Conservation (phyloP, 92 coral and sea anemone genomes). For the Isaurus tuberculatus region DNA sequence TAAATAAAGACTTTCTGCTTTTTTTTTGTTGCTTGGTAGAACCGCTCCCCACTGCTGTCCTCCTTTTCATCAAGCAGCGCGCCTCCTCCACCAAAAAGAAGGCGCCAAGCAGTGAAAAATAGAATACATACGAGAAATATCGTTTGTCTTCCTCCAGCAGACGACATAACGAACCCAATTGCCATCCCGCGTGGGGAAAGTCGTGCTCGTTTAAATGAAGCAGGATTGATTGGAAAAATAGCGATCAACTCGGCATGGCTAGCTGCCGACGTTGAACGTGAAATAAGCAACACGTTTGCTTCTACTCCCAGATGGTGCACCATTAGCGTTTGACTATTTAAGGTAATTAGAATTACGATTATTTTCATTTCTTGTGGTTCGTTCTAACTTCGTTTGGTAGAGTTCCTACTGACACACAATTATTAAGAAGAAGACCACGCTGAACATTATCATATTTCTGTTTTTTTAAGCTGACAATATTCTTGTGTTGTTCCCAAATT, state of each 20-base stretch:
- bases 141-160: conserved; percentile 48
- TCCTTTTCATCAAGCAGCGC: neutral
- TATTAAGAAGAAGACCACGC: neutral
- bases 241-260: conserved; percentile 46
- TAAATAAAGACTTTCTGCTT: neutral
- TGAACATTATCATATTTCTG: no score
- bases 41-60: neutral
- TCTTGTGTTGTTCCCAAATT: conserved; percentile 20
- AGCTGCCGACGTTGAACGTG: conserved; percentile 31
- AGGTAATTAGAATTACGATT: conserved; percentile 13
- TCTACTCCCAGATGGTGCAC: conserved; percentile 41
- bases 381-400: conserved; percentile 3
- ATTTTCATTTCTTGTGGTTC: neutral
- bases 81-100: neutral
- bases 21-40: neutral
- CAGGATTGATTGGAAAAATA: conserved; percentile 55
- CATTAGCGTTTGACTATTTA: conserved; percentile 42
- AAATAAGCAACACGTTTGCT: conserved; percentile 42
- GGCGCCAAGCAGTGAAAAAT: conserved; percentile 38
- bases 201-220: conserved; percentile 38
- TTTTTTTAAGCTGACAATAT: neutral
- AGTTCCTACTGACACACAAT: neutral
- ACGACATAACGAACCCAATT: conserved; percentile 15
- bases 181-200: conserved; percentile 43
- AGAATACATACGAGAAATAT: conserved; percentile 23